Conservation (phyloP, 2,888 invertebrate species). For the Trissolcus japonicus region DNA sequence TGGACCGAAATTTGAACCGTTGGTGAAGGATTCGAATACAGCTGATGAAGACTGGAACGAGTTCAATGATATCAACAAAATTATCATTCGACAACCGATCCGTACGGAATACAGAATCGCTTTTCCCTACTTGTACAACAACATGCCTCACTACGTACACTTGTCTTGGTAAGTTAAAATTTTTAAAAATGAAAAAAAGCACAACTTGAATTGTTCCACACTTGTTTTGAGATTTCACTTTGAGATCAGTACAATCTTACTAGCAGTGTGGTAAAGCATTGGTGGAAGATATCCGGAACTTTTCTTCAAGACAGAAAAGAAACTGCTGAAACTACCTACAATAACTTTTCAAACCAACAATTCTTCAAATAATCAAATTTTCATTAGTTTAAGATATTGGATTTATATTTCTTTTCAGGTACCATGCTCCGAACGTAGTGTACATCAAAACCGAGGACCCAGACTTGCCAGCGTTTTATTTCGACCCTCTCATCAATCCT, state of each 20-base stretch:
- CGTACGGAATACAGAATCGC: slow-evolving; percentile 99
- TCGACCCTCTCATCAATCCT: slow-evolving; percentile 99
- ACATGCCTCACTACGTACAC: slow-evolving; percentile 98
- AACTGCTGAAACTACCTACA: slow-evolving; percentile 80
- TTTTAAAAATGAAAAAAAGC: neutral
- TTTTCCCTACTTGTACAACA: slow-evolving; percentile 99
- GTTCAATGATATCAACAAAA: slow-evolving; percentile 99
- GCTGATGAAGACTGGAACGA: slow-evolving; percentile 99
- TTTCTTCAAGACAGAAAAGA: slow-evolving; percentile 75
- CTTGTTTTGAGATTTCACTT: slow-evolving; percentile 74
- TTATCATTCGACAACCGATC: slow-evolving; percentile 98
- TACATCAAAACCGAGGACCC: slow-evolving; percentile 99
- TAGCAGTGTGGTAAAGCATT: slow-evolving; percentile 80
- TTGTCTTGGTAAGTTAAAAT: slow-evolving; percentile 90
- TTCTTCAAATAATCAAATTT: neutral
- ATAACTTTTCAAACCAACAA: neutral
- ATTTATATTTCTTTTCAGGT: slow-evolving; percentile 81
- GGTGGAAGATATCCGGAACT: slow-evolving; percentile 79
- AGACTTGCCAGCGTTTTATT: slow-evolving; percentile 99
- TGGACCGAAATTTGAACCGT: slow-evolving; percentile 99
- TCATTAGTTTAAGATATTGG: neutral
- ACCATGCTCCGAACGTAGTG: slow-evolving; percentile 99
- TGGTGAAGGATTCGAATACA: slow-evolving; percentile 97
- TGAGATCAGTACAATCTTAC: slow-evolving; percentile 74
- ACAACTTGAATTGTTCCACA: slow-evolving; percentile 64